Evolutionary conservation across 1,140 invertebrate genomes (phyloP).

Genomic region (Pseudobourletiella spinata): DNA sequence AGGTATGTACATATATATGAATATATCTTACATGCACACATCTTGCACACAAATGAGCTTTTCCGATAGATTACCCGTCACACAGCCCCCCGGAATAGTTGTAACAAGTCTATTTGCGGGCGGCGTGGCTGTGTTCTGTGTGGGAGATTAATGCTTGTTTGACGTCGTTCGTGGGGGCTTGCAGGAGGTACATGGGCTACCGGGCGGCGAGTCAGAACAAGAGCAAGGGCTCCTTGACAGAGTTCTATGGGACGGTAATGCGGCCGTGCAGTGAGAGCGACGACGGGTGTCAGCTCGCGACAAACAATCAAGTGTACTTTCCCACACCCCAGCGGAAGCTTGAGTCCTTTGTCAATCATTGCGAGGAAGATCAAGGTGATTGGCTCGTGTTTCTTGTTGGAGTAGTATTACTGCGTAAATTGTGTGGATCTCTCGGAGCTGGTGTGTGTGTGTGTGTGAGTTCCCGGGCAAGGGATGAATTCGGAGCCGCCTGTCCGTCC

Average conservation of each 20-base stretch:
- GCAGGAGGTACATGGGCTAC: slow-evolving; percentile 7
- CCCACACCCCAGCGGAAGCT: slow-evolving; percentile 9
- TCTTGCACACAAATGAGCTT: neutral
- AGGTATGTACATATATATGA: slow-evolving; percentile 31
- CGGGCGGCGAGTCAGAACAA: slow-evolving; percentile 1
- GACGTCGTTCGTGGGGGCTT: too few species aligned
- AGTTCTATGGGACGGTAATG: slow-evolving; percentile 9
- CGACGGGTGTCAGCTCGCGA: neutral
- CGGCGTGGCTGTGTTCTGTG: neutral
- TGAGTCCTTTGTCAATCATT: neutral
- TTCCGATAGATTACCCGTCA: too few species aligned
- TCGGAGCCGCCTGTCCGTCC: too few species aligned
- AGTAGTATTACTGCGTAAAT: neutral
- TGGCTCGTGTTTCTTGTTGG: neutral
- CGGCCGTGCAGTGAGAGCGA: slow-evolving; percentile 8
- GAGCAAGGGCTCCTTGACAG: slow-evolving; percentile 4
- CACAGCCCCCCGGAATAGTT: slow-evolving; percentile 1
- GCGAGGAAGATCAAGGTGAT: slow-evolving; percentile 5
- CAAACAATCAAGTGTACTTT: slow-evolving; percentile 10
- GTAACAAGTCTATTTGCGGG: neutral
- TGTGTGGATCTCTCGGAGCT: too few species aligned
- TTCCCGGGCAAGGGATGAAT: too few species aligned
- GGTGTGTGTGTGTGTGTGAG: too few species aligned
- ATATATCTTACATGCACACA: neutral
- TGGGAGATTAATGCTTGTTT: neutral